Conservation (phyloP, 2,797 vertebrate genomes). For the Cossypha heuglini region DNA sequence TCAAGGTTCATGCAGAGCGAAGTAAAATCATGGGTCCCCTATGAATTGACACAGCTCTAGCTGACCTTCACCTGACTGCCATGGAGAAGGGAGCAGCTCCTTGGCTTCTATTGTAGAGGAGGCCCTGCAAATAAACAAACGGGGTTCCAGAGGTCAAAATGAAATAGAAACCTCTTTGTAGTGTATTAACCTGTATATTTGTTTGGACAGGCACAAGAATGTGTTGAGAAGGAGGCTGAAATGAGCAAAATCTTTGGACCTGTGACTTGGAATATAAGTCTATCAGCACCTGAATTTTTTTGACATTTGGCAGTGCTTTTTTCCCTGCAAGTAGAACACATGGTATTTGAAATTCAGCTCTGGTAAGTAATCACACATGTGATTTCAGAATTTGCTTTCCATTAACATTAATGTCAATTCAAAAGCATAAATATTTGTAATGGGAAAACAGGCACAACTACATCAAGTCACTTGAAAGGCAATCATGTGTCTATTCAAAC, state of each 20-base stretch:
- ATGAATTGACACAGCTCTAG: background rate
- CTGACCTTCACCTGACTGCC: background rate
- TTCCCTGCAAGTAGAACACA: background rate
- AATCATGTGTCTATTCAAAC: background rate
- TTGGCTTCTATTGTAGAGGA: background rate
- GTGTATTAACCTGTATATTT: background rate
- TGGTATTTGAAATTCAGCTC: background rate
- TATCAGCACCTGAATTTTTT: background rate
- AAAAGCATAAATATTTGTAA: background rate
- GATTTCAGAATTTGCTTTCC: constrained; percentile 17
- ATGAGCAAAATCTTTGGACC: background rate
- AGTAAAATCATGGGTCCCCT: background rate
- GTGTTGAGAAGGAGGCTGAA: background rate
- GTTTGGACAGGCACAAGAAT: background rate
- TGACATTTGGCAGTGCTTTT: background rate
- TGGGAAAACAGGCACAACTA: background rate
- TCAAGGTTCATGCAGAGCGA: background rate
- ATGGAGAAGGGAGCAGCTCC: background rate
- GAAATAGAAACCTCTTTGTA: background rate
- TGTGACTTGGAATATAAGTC: background rate
- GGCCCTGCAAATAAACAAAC: background rate
- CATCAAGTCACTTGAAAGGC: background rate
- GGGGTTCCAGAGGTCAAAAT: background rate
- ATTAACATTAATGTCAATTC: constrained; percentile 8
- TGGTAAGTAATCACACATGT: background rate